Base-by-base conservation (phyloP, 2,797 vertebrate species). In the Sebastes diploproa region DNA sequence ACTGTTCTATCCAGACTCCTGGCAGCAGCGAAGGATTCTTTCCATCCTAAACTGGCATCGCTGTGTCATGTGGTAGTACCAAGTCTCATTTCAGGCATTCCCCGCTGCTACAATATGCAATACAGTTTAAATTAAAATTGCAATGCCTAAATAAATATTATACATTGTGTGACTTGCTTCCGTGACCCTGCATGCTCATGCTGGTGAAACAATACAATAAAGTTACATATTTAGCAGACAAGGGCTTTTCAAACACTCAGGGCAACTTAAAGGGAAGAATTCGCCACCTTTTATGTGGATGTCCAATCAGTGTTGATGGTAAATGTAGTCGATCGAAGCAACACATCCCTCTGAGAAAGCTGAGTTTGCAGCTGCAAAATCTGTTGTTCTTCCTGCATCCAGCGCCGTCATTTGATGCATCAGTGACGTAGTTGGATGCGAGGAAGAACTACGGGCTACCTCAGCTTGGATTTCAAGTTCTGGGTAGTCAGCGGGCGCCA, bases 1-100 rank as follows among this genome's bases (percentile, higher is more conserved):
- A 88, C 85, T 88, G 86, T 84, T 89, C 74, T 79, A 80, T 88
- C 80, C 85, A 82, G 85, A 86, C 85, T 91, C 73, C 87, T 86
- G 89, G 88, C 91, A 88, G 84, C 84, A 50, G 69, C 1, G 32
- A 20, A 22, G 68, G 88, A 87, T 85, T 90, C 88, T 85, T 91
- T 88, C 89, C 82, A 73, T 74, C 88, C 81, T 88, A 71, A 87
- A 88, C 85, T 81, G 89, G 80, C 85, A 85, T 80, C 25, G 73
- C 58, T 82, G 5, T 71, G 78, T 89, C 83, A 86, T 81, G 85
- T 82, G 87, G 81, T 63, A 56, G 54, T 29, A 79, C 72, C 78
- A 18, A 58, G 69, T 62, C 78, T 85, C 72, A 69, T 81, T 75
- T 82, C 62, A 80, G 76, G 68, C 82, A 74, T 86, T 81, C 71